These are phyloP conservation scores for Pocillopora damicornis DNA, from an alignment of 64 coral and sea anemone genomes.

Conservation along the genomic window DNA sequence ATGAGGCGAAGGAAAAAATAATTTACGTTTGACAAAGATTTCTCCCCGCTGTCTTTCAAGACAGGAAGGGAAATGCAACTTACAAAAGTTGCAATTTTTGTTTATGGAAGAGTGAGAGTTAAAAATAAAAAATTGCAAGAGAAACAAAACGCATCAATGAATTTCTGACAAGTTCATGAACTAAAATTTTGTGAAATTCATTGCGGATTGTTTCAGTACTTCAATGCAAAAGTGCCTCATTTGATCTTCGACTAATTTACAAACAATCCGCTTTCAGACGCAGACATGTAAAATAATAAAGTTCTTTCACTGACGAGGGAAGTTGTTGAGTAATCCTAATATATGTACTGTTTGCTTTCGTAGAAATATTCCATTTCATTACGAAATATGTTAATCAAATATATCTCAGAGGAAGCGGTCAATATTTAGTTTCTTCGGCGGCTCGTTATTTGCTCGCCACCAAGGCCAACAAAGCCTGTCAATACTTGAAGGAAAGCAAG, in stretches of 20 bases:
- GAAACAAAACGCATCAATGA: background rate
- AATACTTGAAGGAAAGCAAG: background rate
- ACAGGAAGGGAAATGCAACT: background rate
- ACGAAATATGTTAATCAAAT: background rate
- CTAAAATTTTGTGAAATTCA: no score
- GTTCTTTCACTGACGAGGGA: background rate
- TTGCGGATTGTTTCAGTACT: no score
- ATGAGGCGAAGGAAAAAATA: background rate
- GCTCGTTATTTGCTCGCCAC: background rate
- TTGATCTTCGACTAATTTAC: background rate
- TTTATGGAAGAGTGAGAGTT: background rate
- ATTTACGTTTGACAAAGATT: background rate
- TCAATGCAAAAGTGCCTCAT: no score
- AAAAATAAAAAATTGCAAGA: background rate
- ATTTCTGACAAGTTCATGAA: no score
- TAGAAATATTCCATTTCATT: background rate
- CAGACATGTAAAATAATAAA: background rate
- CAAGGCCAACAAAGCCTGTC: background rate
- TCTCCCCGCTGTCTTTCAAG: background rate
- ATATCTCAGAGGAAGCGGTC: background rate
- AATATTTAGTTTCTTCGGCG: background rate
- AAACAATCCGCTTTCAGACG: background rate
- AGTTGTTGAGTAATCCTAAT: background rate
- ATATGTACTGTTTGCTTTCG: slow-evolving; percentile 9
- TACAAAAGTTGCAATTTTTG: background rate